Percentiles rank a stretch among this genome's conserved stretches.
Conservation (phyloP, 2,888 invertebrate species). For the Drosophila neonasuta region DNA sequence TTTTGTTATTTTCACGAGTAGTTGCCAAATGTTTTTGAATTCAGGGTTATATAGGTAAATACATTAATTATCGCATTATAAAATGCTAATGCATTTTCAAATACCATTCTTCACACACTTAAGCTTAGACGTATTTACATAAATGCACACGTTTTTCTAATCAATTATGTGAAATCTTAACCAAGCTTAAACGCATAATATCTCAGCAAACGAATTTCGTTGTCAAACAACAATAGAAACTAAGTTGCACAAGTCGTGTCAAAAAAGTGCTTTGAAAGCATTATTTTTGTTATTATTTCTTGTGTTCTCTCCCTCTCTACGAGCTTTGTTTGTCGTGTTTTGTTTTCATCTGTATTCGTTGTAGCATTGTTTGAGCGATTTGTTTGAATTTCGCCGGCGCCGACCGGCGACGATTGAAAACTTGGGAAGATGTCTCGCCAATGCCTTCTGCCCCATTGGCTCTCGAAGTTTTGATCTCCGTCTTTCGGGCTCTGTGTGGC, state of each 20-base stretch:
- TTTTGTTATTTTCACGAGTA: too few species aligned
- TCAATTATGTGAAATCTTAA: constrained; percentile 72
- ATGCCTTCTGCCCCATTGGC: constrained; percentile 12
- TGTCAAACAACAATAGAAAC: constrained; percentile 37
- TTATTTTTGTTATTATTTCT: constrained; percentile 35
- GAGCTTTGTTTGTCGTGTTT: constrained; percentile 38
- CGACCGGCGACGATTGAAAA: constrained; percentile 63
- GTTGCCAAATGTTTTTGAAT: too few species aligned
- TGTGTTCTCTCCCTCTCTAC: constrained; percentile 14
- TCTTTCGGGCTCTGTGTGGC: constrained; percentile 51
- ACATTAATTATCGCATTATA: background rate
- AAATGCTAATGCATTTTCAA: background rate
- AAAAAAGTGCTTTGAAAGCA: constrained; percentile 59
- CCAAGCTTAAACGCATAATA: constrained; percentile 48
- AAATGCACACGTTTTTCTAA: constrained; percentile 62
- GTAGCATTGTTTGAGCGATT: constrained; percentile 74
- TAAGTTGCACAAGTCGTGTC: constrained; percentile 70
- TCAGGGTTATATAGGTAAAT: background rate
- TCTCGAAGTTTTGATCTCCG: constrained; percentile 17
- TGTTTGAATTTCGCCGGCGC: constrained; percentile 75
- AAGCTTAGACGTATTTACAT: constrained; percentile 31
- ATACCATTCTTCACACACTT: background rate
- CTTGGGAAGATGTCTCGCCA: constrained; percentile 65
- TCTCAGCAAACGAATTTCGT: constrained; percentile 19
- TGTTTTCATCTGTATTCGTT: constrained; percentile 17